These are phyloP conservation scores for Tenthredo amoena DNA, from an alignment of 2,888 invertebrate genomes.

Conservation along the genomic window DNA sequence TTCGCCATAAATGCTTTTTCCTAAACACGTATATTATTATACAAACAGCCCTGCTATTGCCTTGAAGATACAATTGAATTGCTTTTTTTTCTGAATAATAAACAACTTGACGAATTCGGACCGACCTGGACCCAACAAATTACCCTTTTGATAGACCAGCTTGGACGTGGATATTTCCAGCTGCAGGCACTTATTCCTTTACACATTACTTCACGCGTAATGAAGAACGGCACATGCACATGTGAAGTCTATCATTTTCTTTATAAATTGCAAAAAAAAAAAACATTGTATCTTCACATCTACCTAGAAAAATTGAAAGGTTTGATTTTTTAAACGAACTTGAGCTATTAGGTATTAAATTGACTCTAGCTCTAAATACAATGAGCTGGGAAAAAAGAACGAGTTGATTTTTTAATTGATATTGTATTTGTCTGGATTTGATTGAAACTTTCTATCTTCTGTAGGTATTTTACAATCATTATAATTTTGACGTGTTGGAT, in stretches of 20 bases:
- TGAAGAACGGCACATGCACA: background rate
- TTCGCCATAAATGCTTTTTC: constrained; percentile 29
- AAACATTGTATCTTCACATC: background rate
- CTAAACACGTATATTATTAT: constrained; percentile 29
- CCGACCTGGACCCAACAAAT: constrained; percentile 23
- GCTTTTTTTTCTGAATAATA: background rate
- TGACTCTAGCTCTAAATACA: background rate
- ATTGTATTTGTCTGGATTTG: background rate
- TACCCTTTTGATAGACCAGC: constrained; percentile 20
- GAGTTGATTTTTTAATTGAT: background rate
- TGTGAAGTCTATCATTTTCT: background rate
- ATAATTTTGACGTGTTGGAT: background rate
- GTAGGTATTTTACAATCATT: background rate
- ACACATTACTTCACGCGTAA: background rate
- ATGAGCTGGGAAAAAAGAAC: background rate
- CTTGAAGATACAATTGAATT: constrained; percentile 17
- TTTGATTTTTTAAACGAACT: background rate
- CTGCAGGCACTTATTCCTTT: background rate
- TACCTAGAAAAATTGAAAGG: background rate
- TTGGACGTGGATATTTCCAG: background rate
- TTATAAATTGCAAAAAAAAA: background rate
- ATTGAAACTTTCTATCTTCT: background rate
- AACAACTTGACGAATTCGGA: constrained; percentile 38
- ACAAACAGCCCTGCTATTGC: constrained; percentile 27
- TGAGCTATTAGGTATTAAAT: no score